Conservation (phyloP, 2,113 vertebrate species). For the Mormoops blainvillei region DNA sequence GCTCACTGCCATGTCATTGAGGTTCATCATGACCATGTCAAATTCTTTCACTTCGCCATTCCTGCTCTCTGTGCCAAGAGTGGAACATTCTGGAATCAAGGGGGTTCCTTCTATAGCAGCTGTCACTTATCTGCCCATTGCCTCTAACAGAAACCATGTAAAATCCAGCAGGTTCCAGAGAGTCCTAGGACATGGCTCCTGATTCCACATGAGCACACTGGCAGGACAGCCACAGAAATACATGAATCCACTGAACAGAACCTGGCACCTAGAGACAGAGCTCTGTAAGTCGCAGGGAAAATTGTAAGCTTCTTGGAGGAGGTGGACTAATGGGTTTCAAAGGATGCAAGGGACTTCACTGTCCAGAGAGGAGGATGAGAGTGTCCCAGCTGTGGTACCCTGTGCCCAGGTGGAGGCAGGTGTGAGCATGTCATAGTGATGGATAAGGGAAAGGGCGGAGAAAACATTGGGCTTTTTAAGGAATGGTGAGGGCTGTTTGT, state of each 20-base stretch:
- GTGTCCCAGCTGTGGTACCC: background rate
- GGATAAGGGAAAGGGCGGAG: background rate
- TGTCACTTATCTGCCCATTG: background rate
- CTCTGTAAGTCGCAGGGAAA: background rate
- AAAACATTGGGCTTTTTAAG: background rate
- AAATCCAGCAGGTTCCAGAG: background rate
- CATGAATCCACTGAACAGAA: background rate
- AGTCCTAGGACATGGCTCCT: background rate
- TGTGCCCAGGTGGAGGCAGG: background rate
- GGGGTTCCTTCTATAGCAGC: background rate
- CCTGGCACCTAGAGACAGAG: background rate
- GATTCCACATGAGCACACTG: background rate
- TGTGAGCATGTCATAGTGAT: background rate
- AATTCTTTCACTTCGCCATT: background rate
- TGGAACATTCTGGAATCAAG: background rate
- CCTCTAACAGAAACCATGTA: background rate
- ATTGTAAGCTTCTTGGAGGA: background rate
- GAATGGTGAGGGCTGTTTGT: background rate
- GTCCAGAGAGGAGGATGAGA: background rate
- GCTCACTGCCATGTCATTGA: background rate
- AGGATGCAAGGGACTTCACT: background rate
- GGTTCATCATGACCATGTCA: background rate
- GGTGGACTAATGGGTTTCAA: background rate
- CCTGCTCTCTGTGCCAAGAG: rapidly evolving
- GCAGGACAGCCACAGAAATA: background rate